Percentiles rank a stretch among this genome's conserved stretches.
Conservation (phyloP, 2,797 vertebrate genomes). For the Myripristis jacobus region DNA sequence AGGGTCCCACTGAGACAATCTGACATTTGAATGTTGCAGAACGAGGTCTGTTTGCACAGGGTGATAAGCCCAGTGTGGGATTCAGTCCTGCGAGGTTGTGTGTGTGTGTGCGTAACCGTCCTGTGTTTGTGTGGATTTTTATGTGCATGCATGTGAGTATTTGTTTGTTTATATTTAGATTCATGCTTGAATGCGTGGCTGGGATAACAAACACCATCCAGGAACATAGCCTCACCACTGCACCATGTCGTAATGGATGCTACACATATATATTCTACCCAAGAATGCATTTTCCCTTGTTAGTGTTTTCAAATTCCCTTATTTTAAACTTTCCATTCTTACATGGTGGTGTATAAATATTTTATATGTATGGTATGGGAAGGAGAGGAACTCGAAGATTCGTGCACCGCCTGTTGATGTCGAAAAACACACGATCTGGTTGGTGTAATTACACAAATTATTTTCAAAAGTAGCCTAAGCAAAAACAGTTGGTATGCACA, state of each 20-base stretch:
- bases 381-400: not conserved
- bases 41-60: constrained; percentile 44
- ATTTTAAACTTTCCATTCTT: not conserved
- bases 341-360: too few species aligned
- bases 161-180: constrained; percentile 5
- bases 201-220: not conserved
- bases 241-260: not conserved
- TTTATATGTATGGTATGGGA: too few species aligned
- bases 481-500: not conserved
- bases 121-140: constrained; percentile 1
- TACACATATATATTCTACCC: too few species aligned
- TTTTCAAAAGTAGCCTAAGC: not conserved
- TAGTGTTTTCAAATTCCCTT: not conserved
- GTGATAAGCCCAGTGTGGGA: constrained; percentile 44
- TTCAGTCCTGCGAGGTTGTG: constrained; percentile 28
- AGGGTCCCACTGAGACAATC: constrained; percentile 55
- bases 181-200: constrained; percentile 12
- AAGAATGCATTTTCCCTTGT: not conserved
- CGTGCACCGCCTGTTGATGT: not conserved
- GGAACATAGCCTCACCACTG: not conserved
- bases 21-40: constrained; percentile 72
- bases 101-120: constrained; percentile 11
- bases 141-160: constrained; percentile 8
- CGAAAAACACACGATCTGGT: not conserved
- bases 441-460: not conserved